These are phyloP conservation scores for Lamellibrachia satsuma DNA, from an alignment of 2,888 invertebrate genomes.

Conservation along the genomic window DNA sequence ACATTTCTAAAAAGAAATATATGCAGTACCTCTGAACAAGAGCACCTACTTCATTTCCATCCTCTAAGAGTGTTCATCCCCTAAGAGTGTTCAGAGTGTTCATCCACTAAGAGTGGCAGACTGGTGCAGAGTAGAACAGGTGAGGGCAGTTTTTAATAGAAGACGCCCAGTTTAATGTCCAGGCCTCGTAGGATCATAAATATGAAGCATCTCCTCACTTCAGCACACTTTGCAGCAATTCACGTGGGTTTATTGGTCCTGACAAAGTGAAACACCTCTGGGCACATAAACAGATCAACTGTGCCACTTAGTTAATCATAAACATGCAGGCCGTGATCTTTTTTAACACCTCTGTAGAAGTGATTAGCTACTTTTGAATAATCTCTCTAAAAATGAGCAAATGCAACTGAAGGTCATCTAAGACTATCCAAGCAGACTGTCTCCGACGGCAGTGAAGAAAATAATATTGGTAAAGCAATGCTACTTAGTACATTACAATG, in stretches of 20 bases:
- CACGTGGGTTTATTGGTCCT: constrained; percentile 1
- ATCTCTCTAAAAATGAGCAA: background rate
- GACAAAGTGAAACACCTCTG: background rate
- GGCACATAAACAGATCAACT: background rate
- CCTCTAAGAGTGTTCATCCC: background rate
- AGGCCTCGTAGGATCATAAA: background rate
- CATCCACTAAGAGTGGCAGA: no score
- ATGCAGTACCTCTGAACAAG: background rate
- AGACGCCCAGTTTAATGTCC: background rate
- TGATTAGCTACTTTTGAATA: background rate
- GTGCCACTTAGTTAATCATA: background rate
- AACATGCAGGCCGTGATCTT: background rate
- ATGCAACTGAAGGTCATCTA: no score
- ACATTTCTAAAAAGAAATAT: background rate
- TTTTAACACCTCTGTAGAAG: background rate
- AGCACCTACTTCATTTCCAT: background rate
- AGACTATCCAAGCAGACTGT: no score
- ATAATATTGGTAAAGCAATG: no score
- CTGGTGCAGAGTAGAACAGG: background rate
- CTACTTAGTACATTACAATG: no score
- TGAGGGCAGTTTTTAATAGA: background rate
- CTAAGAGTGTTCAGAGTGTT: background rate
- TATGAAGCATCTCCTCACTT: background rate
- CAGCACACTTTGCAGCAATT: constrained; percentile 2
- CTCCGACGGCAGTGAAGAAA: no score